Evolutionary conservation across 2,797 vertebrate species (phyloP), one percentile per base, ranked within the genome.

Genomic region (Salmo trutta): DNA sequence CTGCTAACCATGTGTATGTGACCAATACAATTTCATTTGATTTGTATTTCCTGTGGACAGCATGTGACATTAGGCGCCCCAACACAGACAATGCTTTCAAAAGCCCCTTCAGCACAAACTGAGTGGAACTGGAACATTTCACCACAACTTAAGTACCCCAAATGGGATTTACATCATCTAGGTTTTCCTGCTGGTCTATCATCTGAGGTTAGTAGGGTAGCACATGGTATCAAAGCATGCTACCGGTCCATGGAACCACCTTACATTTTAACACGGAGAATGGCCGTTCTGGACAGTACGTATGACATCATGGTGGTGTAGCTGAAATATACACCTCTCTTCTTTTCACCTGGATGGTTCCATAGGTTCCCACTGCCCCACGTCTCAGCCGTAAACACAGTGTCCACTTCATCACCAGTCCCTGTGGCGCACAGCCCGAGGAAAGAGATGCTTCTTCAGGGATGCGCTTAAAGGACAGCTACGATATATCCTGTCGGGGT

Each of bases 301-400:
- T 82, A 83, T 83, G 87, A 74, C 73, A 77, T 93, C 92, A 92
- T 86, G 81, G 81, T 87, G 84, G 81, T 81, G 27, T 86, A 90
- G 88, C 92, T 93, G 91, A 91, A 90, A 91, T 92, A 36, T 83
- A 75, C 79, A 87, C 81, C 83, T 89, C 85, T 82, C 77, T 90
- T 81, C 78, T 86, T 89, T 85, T 80, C 85, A 81, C 65, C 91
- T 90, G 31, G 17, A 90, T 87, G 91, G 33, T 33, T 33, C 77
- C 83, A 69, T 52, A 62, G 62, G 74, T 33, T 80, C 86, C 88
- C 80, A 75, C 82, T 68, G 82, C 77, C 82, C 87, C 85, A 83
- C 88, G 82, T 88, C 91, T 91, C 85, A 83, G 86, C 87, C 83
- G 87, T 88, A 90, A 93, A 89, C 90, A 90, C 78, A 87, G 75